Evolutionary conservation across 2,113 vertebrate genomes (phyloP).

Genomic region (Picathartes gymnocephalus): DNA sequence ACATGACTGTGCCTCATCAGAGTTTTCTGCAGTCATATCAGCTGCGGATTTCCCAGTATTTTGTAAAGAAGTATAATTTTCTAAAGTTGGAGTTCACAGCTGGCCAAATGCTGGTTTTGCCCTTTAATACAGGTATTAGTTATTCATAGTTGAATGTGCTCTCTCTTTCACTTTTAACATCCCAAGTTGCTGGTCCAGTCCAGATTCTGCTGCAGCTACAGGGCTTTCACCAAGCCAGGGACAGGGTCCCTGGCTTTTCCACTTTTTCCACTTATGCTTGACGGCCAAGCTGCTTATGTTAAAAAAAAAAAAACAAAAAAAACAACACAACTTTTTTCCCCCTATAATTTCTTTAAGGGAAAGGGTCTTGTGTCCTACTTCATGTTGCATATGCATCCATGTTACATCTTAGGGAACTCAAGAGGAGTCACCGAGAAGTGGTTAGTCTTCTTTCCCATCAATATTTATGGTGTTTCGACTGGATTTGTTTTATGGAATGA

Average conservation of each 20-base stretch:
- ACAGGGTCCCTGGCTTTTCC: neutral
- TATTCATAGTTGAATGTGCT: neutral
- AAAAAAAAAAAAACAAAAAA: neutral
- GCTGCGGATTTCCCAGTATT: neutral
- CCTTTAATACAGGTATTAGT: neutral
- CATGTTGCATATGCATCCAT: neutral
- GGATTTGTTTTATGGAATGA: neutral
- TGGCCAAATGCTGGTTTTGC: neutral
- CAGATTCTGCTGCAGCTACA: neutral
- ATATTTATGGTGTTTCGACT: neutral
- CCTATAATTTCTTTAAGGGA: neutral
- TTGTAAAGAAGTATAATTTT: neutral
- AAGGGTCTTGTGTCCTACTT: accelerated
- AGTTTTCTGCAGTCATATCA: neutral
- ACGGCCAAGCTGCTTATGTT: neutral
- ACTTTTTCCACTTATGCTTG: neutral
- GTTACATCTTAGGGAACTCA: neutral
- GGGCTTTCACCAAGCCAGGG: neutral
- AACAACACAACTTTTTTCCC: neutral
- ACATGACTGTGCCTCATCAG: neutral
- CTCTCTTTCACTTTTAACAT: neutral
- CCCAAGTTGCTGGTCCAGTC: neutral
- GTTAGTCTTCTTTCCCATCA: neutral
- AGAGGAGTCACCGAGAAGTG: neutral
- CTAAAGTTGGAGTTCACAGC: neutral